Evolutionary conservation across 2,113 vertebrate genomes (phyloP).

Genomic region (Notothenia coriiceps): DNA sequence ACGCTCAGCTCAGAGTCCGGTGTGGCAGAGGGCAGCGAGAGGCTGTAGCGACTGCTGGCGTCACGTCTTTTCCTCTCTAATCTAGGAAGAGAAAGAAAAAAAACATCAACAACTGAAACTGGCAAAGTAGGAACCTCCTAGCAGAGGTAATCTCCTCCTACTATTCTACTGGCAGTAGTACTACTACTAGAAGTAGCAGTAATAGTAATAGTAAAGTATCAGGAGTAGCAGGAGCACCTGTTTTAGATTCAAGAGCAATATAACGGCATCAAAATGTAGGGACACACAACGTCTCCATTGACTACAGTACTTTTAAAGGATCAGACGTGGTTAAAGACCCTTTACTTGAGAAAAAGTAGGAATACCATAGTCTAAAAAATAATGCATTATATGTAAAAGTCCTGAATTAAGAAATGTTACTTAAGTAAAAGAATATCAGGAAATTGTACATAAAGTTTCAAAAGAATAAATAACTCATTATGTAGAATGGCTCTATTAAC

Average conservation of each 20-base stretch:
- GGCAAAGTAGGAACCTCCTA: slow-evolving; percentile 67
- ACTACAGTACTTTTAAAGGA: background rate
- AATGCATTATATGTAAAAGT: background rate
- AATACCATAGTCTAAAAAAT: background rate
- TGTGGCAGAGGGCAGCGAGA: slow-evolving; percentile 10
- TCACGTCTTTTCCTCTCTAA: slow-evolving; percentile 50
- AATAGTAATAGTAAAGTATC: background rate
- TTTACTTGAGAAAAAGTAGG: background rate
- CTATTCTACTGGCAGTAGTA: background rate
- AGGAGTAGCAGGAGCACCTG: background rate
- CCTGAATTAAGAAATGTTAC: background rate
- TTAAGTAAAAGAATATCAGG: background rate
- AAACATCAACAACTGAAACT: slow-evolving; percentile 42
- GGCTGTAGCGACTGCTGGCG: slow-evolving; percentile 13
- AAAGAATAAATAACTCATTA: no score
- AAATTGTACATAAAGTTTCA: no score
- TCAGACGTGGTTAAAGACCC: background rate
- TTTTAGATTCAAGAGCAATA: no score
- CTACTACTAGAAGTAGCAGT: background rate
- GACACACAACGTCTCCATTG: background rate
- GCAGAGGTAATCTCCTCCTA: slow-evolving; percentile 65
- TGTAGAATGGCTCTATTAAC: no score
- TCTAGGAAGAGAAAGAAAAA: slow-evolving; percentile 45
- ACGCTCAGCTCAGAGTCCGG: slow-evolving; percentile 15
- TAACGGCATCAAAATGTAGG: background rate